Base-by-base conservation (phyloP, 2,888 invertebrate species). In the Yponomeuta cagnagella region DNA sequence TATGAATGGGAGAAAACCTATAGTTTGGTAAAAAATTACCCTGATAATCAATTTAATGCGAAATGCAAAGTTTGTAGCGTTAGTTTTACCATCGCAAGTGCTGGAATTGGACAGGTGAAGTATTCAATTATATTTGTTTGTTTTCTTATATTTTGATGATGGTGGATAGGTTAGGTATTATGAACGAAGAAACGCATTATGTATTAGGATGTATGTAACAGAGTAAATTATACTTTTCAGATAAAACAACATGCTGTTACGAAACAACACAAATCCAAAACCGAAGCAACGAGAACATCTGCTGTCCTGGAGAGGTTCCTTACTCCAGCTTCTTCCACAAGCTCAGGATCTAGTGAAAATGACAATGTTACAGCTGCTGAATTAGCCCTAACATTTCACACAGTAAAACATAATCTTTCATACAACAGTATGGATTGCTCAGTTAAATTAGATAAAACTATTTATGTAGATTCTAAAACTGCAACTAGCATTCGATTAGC, bases 341-440 rank as follows among this genome's bases (percentile, higher is more conserved):
- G 70, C 43, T n/a, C 31, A n/a, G 37, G 65, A 72, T 72, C 71
- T 70, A 52, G 74, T 68, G 33, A 37, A 37, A 37, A 37, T 37
- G 33, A 37, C 64, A 37, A 37, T 37, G 33, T 37, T 37, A 37
- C 70, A 64, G 75, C 75, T 33, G 70, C 72, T 70, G 75, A 79
- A 72, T 70, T 76, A 72, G 73, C 78, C 1, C 48, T 77, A 72
- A 75, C 77, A 73, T 79, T 72, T 70, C 78, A 79, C 72, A 76
- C 76, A 71, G 77, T 80, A 10, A 79, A 79, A 71, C 78, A 80
- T 73, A 77, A 79, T 75, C 71, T 77, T 8, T 79, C 78, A 5
- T 79, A 78, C 70, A 79, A 78, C 73, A 77, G 75, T 71, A 74
- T 76, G 77, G 78, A 79, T 69, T 77, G 79, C 70, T 68, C 52